These are phyloP conservation scores for Tapera naevia DNA, from an alignment of 2,797 vertebrate genomes.

Conservation along the genomic window DNA sequence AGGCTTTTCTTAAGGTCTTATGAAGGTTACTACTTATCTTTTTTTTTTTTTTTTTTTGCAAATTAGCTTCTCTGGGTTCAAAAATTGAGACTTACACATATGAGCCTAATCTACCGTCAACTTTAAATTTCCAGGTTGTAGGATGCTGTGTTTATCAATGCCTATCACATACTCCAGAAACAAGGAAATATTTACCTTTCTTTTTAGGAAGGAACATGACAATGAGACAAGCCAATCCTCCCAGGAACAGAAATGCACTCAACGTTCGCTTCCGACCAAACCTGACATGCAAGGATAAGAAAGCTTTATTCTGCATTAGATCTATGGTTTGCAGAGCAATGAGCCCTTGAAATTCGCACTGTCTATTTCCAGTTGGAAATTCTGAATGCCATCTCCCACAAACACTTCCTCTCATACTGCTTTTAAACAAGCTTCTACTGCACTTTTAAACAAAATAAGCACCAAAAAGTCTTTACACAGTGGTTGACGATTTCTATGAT, in stretches of 20 bases:
- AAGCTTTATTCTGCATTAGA: slow-evolving; percentile 8
- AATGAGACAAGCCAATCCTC: slow-evolving; percentile 79
- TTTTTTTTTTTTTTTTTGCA: neutral
- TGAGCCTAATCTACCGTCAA: neutral
- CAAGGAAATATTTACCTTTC: slow-evolving; percentile 69
- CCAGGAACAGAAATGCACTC: slow-evolving; percentile 75
- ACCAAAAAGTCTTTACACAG: neutral
- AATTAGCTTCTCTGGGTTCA: neutral
- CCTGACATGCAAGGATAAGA: slow-evolving; percentile 55
- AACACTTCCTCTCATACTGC: neutral
- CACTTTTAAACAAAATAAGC: neutral
- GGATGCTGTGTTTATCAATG: neutral
- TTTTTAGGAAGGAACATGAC: slow-evolving; percentile 81
- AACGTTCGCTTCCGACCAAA: slow-evolving; percentile 78
- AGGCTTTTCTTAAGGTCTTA: neutral
- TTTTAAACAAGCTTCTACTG: neutral
- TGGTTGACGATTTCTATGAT: neutral
- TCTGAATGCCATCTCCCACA: neutral
- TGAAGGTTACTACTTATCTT: neutral
- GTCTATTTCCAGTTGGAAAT: neutral
- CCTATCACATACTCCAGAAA: neutral
- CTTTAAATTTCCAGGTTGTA: neutral
- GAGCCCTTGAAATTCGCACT: neutral
- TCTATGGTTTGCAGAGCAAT: neutral
- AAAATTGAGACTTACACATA: neutral